Evolutionary conservation across 2,113 vertebrate genomes (phyloP).

Genomic region (Gracilinanus agilis): DNA sequence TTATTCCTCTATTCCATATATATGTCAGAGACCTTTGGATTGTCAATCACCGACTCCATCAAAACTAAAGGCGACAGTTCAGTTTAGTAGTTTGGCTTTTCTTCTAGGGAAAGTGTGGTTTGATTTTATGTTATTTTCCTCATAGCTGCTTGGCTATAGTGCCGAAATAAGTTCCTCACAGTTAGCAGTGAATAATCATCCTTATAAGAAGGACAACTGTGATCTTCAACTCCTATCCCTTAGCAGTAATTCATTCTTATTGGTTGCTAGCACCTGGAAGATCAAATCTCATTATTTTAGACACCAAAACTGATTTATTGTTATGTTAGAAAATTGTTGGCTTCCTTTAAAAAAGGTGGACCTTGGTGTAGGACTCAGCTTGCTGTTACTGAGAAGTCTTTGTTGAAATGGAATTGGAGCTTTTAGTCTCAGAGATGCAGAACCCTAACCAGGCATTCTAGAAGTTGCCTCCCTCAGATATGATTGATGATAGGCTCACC

Average conservation of each 20-base stretch:
- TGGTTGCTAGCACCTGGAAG: background rate
- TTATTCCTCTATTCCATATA: background rate
- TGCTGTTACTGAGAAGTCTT: background rate
- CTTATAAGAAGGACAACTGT: background rate
- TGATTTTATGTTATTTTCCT: background rate
- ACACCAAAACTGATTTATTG: background rate
- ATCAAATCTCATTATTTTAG: background rate
- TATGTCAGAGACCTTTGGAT: background rate
- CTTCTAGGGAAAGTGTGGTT: background rate
- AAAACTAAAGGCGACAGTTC: background rate
- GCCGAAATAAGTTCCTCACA: background rate
- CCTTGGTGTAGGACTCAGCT: background rate
- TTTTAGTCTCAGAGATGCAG: background rate
- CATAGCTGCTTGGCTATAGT: background rate
- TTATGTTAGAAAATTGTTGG: background rate
- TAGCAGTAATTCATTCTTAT: background rate
- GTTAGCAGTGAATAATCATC: background rate
- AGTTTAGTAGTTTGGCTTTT: background rate
- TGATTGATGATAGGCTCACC: background rate
- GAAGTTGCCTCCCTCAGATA: background rate
- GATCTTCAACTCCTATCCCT: background rate
- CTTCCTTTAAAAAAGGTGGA: background rate
- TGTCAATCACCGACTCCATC: background rate
- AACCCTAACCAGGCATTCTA: background rate
- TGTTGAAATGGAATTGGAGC: background rate